Base-by-base conservation (phyloP, 2,113 vertebrate genomes). In the Myrmecobius fasciatus region DNA sequence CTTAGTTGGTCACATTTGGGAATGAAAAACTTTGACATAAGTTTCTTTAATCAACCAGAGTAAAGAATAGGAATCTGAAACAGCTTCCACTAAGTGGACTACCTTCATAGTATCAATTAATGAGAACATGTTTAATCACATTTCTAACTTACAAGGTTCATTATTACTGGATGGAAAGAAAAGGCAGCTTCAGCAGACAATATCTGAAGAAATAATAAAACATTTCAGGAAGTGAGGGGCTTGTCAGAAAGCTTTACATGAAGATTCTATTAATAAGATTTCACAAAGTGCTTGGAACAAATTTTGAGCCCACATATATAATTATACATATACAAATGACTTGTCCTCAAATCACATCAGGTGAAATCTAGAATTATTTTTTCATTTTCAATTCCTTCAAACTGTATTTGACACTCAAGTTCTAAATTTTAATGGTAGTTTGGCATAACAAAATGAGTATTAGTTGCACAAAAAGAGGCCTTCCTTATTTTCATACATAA, bases 241-340 rank as follows among this genome's bases (percentile, higher is more conserved):
- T 83, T 83, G 36, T 83, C 20, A 22, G 67, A 83, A 83, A 43
- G 67, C 20, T 83, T 83, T 83, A 83, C 17, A 83, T 8, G 36
- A 83, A 83, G 36, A 43, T 83, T 43, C 67, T 43, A 83, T 83
- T 83, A 75, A n/a, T n/a, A 75, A 83, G n/a, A 43, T 22, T 8
- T 83, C n/a, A 43, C n/a, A 83, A 83, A 83, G 22, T 24, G 17
- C 10, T 20, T 90, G 48, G 49, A 36, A 52, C 49, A 91, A 52
- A 92, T 92, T 95, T 95, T 94, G 14, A 92, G 93, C 92, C 52
- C 92, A 95, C 22, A 92, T 47, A 93, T 67, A 92, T 94, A 92
- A 91, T 92, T 88, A 26, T 56, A 52, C 49, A 67, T 91, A 94
- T n/a, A n/a, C n/a, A 93, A 4, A 75, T 96, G 56, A 90, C 12